Percentiles rank a stretch among this genome's conserved stretches.
These are phyloP conservation scores for Rhinophrynus dorsalis DNA, from an alignment of 2,797 vertebrate species.

Conservation along the genomic window DNA sequence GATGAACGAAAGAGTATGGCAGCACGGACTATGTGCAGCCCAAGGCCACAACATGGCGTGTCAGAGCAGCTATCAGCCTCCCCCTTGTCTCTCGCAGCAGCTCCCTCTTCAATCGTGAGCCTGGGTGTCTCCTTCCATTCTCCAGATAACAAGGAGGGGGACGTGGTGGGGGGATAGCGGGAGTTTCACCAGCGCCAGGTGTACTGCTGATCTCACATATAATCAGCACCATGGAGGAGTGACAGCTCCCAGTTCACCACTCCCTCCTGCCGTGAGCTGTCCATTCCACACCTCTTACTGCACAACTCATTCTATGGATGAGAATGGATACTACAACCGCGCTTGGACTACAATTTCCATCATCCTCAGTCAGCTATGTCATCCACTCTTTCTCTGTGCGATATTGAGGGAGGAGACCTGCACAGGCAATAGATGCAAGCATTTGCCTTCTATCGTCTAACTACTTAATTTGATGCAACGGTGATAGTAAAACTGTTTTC, in stretches of 20 bases:
- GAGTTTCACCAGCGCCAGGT: neutral
- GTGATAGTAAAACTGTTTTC: too few species aligned
- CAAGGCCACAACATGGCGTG: conserved; percentile 18
- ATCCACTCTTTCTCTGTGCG: too few species aligned
- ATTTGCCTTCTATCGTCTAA: too few species aligned
- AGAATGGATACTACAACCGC: too few species aligned
- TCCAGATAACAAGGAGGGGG: neutral
- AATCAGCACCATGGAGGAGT: neutral
- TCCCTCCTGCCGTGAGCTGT: neutral
- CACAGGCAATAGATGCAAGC: too few species aligned
- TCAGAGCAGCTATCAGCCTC: neutral
- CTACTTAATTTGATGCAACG: too few species aligned
- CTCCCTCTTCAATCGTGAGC: neutral
- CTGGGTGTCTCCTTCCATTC: neutral
- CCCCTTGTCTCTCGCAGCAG: neutral
- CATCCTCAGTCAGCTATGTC: too few species aligned
- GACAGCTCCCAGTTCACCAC: neutral
- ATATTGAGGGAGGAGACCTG: too few species aligned
- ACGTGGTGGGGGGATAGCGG: neutral
- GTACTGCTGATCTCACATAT: neutral
- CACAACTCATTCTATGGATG: too few species aligned
- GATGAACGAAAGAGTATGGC: neutral
- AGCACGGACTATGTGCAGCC: neutral
- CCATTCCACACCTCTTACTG: too few species aligned
- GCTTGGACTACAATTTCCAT: too few species aligned